Base-by-base conservation (phyloP, 2,888 invertebrate species). In the Synergus gifuensis region DNA sequence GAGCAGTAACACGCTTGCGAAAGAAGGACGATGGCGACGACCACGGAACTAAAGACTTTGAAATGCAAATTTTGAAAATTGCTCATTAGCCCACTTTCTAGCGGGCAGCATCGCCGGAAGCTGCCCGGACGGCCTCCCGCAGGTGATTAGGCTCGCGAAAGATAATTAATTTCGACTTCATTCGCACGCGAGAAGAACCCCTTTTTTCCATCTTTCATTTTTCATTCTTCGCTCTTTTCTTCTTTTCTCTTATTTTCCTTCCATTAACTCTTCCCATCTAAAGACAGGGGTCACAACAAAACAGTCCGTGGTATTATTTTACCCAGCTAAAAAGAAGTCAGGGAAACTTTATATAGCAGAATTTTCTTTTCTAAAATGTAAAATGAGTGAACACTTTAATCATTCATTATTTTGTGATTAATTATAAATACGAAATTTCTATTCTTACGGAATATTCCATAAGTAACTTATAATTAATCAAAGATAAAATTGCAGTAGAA, bases 61-160 rank as follows among this genome's bases (percentile, higher is more conserved):
- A 86, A 81, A 88, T 87, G 88, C 82, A 86, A 87, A 88, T 88
- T 83, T 83, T 62, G 81, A 76, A 86, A 88, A 87, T 87, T 86
- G 85, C 83, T 85, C 85, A 86, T 87, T 86, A 87, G 85, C 85
- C 85, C 83, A 85, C 80, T 86, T 85, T 67, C 40, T 63, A n/a
- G 36, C 67, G 66, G 63, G 58, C 80, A 69, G 69, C 79, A 28
- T 76, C 36, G 77, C 77, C 83, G 79, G 82, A 84, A 83, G 79
- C 79, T 80, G 69, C 64, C 16, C 18, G 63, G 62, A 67, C 79
- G 77, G 81, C 78, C 80, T 79, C 81, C 76, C 76, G 78, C 77
- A 49, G 69, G 67, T 81, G 80, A 82, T 82, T 83, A 76, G 79
- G 76, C 79, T 76, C 78, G 54, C 63, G 78, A 66, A 76, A 77